Base-by-base conservation (phyloP, 2,113 vertebrate species). In the Zapus hudsonius region DNA sequence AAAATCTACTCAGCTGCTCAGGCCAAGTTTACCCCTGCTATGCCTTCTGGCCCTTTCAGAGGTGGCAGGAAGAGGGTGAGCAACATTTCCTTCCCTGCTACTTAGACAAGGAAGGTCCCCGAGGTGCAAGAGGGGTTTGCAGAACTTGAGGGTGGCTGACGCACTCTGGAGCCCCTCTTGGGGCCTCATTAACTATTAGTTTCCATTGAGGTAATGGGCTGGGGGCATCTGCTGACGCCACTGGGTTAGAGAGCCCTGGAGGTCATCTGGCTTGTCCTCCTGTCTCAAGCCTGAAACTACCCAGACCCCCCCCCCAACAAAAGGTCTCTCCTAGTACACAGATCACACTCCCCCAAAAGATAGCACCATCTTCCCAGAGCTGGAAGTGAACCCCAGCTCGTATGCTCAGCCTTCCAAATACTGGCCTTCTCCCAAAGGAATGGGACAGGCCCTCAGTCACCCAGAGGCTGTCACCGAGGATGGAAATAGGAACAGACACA, bases 201-300 rank as follows among this genome's bases (percentile, higher is more conserved):
- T 96, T 95, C 94, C 92, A 86, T 1, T 83, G 94, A 95, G 82
- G 82, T 96, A 93, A 97, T 73, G 89, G 95, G 87, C 94, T 84
- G 76, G 89, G 88, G 96, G 94, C 66, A 81, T 80, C 91, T 92
- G 81, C 64, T 93, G 94, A 87, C 44, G 20, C 93, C 94, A 95
- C 72, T 79, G 81, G 87, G 8, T 55, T 64, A 9, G 47, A 79
- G 73, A 75, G 47, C 87, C 59, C 95, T 82, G 61, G 52, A 73
- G 78, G 89, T 93, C 92, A 63, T 33, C 79, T 33, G 79, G 75
- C 66, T 55, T 84, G 52, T 86, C 55, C 38, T 91, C 17, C 70
- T 36, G 27, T n/a, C 67, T 85, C 33, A n/a, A 52, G 59, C 66
- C 72, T 57, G 15, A 40, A 85, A 52, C 11, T 75, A 70, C 67